phyloP scores from a whole-genome alignment of 2,113 vertebrate genomes.

The Indicator maculatus region DNA sequence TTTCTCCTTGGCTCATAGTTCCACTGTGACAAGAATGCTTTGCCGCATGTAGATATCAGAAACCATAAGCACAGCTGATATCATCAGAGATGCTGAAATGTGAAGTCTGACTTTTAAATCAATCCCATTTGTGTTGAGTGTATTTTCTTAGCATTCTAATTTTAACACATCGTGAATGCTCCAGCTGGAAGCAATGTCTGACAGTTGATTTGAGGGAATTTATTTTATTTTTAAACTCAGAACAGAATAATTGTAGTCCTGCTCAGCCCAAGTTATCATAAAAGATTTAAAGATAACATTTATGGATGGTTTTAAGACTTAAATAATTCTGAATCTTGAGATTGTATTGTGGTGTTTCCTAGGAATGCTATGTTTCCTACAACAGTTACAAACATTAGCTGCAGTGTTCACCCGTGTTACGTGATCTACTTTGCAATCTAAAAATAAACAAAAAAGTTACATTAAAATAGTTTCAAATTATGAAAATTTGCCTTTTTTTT shows the following conservation, averaged over 20 bases:
- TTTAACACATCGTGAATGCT: constrained; percentile 57
- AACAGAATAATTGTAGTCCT: constrained; percentile 32
- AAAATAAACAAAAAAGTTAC: not conserved
- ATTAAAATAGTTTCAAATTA: not conserved
- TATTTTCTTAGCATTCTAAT: constrained; percentile 73
- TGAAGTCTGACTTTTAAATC: constrained; percentile 69
- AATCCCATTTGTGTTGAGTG: constrained; percentile 41
- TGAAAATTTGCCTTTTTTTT: not conserved
- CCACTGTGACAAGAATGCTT: not conserved
- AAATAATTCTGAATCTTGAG: not conserved
- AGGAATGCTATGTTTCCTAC: not conserved
- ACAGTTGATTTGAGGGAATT: constrained; percentile 62
- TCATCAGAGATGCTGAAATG: constrained; percentile 44
- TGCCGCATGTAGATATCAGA: not conserved
- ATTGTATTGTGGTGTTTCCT: not conserved
- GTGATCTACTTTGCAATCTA: not conserved
- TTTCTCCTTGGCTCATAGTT: not conserved
- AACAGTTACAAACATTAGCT: not conserved
- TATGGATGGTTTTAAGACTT: not conserved
- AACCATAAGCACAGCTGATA: constrained; percentile 42
- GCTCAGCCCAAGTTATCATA: not conserved
- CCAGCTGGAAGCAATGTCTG: constrained; percentile 66
- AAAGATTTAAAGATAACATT: constrained; percentile 12
- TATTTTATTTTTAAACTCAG: constrained; percentile 64
- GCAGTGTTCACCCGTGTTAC: not conserved